These are phyloP conservation scores for Mormyrops attenuatus DNA, from an alignment of 2,797 vertebrate species.

Conservation along the genomic window DNA sequence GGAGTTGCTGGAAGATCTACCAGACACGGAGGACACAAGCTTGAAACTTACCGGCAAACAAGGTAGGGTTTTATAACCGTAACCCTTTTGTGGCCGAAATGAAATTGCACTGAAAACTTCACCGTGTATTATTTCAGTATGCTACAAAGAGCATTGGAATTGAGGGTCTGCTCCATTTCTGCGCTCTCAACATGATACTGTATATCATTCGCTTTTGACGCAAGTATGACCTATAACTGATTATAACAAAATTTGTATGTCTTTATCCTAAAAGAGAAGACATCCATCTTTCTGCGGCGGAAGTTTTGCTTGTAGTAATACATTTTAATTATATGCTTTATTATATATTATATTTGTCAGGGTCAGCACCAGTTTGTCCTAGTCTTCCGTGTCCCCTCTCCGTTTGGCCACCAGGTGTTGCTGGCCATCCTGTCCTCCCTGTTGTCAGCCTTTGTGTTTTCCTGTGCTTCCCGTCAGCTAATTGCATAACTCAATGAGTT, in stretches of 20 bases:
- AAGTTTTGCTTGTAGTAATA: background rate
- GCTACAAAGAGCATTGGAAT: background rate
- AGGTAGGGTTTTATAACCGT: slow-evolving; percentile 50
- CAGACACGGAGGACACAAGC: slow-evolving; percentile 53
- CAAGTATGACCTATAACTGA: background rate
- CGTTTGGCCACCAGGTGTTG: background rate
- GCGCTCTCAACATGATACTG: background rate
- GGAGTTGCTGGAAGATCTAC: slow-evolving; percentile 48
- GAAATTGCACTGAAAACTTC: background rate
- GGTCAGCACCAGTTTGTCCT: background rate
- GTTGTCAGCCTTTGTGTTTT: background rate
- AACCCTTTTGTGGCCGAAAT: background rate
- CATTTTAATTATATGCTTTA: background rate
- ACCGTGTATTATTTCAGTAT: background rate
- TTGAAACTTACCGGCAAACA: slow-evolving; percentile 63
- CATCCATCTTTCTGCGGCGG: background rate
- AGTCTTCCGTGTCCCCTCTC: background rate
- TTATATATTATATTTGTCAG: background rate
- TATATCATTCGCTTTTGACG: background rate
- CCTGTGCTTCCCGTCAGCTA: background rate
- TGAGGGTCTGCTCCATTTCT: background rate
- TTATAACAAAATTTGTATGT: background rate
- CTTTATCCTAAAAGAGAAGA: background rate
- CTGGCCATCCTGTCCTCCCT: background rate
- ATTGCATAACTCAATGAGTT: background rate